phyloP scores from a whole-genome alignment of 2,113 vertebrate species.

The Muscicapa adusta region DNA sequence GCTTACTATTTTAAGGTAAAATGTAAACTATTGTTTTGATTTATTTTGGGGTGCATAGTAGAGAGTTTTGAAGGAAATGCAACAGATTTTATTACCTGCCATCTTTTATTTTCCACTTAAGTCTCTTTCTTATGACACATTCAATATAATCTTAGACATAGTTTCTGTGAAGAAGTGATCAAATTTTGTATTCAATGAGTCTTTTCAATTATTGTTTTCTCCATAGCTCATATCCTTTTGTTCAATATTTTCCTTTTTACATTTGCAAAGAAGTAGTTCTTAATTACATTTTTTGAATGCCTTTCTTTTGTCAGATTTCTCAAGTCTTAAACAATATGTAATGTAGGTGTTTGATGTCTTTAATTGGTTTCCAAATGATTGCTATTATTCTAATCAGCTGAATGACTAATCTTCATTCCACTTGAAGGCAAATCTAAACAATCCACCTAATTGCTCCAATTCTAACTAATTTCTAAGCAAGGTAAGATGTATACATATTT shows the following conservation, averaged over 20 bases:
- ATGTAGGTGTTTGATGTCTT: constrained; percentile 7
- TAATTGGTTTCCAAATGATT: constrained; percentile 37
- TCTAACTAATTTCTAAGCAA: neutral
- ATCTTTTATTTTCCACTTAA: neutral
- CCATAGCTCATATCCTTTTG: neutral
- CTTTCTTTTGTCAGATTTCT: neutral
- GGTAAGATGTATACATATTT: neutral
- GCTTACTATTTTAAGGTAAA: neutral
- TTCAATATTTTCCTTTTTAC: neutral
- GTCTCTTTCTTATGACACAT: neutral
- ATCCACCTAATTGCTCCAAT: constrained; percentile 4
- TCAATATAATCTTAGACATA: neutral
- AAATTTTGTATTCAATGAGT: neutral
- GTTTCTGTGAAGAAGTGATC: neutral
- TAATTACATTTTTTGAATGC: neutral
- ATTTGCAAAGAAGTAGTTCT: neutral
- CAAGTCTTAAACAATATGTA: neutral
- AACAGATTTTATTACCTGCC: neutral
- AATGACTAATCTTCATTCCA: constrained; percentile 4
- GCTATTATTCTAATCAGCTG: constrained; percentile 12
- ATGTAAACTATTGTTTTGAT: neutral
- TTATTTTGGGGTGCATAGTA: neutral
- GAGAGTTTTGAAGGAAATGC: neutral
- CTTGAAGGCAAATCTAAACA: constrained; percentile 22
- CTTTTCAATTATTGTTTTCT: neutral